Base-by-base conservation (phyloP, 30 jellyfish, hydroid and myxozoan species). In the Hydractinia echinata region DNA sequence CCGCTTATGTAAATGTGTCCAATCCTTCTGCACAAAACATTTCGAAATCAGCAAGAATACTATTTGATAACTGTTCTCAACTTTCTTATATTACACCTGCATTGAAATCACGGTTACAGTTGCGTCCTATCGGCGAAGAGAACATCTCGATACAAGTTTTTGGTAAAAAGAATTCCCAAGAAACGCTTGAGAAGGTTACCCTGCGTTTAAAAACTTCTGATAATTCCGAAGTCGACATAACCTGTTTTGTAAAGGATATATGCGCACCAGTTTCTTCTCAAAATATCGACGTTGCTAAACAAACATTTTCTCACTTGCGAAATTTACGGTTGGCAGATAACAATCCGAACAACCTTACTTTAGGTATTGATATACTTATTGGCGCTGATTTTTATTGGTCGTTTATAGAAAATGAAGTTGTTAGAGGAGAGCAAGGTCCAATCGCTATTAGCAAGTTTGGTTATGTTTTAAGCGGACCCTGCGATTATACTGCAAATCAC, bases 351-450 rank as follows among this genome's bases (percentile, higher is more conserved):
- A 56, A 61, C 4, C 61, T 8, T 4, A 52, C 10, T 10, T 19
- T 49, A 48, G 50, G 18, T 7, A 44, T 54, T n/a, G 86, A 61
- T 54, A 67, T 79, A 55, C 79, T 79, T 4, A 56, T 79, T 60
- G 83, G 83, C 11, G 79, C 79, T 18, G 86, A 56, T 58, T 52
- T 79, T 50, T 79, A 54, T 61, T 79, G 83, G 86, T 21, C 51
- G 54, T 19, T 79, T 21, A 50, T 79, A 10, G 86, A 79, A 61
- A 20, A 79, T 39, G 82, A 44, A 13, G 56, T 55, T 49, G 54
- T 79, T 21, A 61, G 83, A 79, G 86, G 86, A 18, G 15, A 21
- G 14, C 18, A 79, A 55, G 85, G 82, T 55, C 86, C 86, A 5
- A 58, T 79, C 20, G 86, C 86, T 4, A 10, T 56, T 16, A 79